Conservation (phyloP, 2,888 invertebrate genomes). For the Pilophorus perplexus region DNA sequence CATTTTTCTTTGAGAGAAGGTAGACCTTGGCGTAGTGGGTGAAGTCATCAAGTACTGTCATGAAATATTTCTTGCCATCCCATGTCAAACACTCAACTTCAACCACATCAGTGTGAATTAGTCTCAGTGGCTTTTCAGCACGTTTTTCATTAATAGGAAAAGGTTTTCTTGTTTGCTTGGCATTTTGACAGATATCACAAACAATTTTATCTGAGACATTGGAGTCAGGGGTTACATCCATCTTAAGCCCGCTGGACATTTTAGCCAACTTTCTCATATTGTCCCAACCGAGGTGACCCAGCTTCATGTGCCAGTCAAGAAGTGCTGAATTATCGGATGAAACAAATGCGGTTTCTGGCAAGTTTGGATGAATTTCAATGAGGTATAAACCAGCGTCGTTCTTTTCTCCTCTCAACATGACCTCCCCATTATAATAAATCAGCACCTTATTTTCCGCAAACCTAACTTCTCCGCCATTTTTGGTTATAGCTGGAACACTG, state of each 20-base stretch:
- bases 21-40: constrained; percentile 44
- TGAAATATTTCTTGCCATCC: constrained; percentile 42
- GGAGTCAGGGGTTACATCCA: constrained; percentile 11
- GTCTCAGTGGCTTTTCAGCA: constrained; percentile 40
- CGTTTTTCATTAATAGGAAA: constrained; percentile 42
- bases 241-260: background rate
- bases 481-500: background rate
- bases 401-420: background rate
- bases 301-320: constrained; percentile 1
- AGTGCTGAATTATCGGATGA: too few species aligned
- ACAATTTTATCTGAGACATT: constrained; percentile 45
- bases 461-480: background rate
- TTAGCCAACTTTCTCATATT: background rate
- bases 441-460: background rate
- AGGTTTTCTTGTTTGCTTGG: constrained; percentile 49
- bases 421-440: background rate
- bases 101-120: constrained; percentile 46
- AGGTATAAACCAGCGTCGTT: background rate
- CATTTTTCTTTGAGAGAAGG: constrained; percentile 42
- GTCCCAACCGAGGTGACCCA: background rate
- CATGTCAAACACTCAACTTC: constrained; percentile 39
- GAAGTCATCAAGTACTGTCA: constrained; percentile 47
- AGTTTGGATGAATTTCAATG: background rate
- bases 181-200: constrained; percentile 47
- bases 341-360: background rate